Conservation (phyloP, 2,888 invertebrate species). For the Sminthurides aquaticus region DNA sequence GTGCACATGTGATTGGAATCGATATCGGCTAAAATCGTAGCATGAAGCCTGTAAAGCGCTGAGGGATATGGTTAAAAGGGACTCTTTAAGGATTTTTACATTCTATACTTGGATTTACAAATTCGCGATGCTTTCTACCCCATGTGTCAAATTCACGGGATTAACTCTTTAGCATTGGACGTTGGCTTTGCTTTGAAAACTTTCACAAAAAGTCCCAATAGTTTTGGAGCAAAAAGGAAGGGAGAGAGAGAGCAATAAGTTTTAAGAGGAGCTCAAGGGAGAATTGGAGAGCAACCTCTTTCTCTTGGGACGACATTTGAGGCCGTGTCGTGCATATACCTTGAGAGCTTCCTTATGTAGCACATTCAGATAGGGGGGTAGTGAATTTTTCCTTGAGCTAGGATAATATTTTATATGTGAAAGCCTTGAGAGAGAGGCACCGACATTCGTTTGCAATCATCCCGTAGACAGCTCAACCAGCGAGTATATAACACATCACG, state of each 20-base stretch:
- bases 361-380: neutral
- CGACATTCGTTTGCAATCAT: no score
- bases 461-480: no score
- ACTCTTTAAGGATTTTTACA: no score
- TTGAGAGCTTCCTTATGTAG: neutral
- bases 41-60: no score
- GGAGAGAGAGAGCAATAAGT: neutral
- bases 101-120: no score
- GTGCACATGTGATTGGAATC: no score
- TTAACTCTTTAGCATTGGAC: no score
- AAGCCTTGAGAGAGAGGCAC: constrained; percentile 9
- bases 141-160: neutral
- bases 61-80: no score
- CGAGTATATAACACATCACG: no score
- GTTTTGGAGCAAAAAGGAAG: neutral
- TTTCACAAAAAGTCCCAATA: neutral
- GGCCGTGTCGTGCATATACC: neutral
- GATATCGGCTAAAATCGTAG: no score
- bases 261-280: neutral
- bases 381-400: constrained; percentile 7
- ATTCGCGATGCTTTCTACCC: neutral
- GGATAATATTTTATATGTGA: constrained; percentile 1
- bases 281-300: neutral
- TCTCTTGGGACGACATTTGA: neutral
- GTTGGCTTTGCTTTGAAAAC: neutral